phyloP scores from a whole-genome alignment of 1,140 invertebrate genomes.

The Xylocopa sonorina region DNA sequence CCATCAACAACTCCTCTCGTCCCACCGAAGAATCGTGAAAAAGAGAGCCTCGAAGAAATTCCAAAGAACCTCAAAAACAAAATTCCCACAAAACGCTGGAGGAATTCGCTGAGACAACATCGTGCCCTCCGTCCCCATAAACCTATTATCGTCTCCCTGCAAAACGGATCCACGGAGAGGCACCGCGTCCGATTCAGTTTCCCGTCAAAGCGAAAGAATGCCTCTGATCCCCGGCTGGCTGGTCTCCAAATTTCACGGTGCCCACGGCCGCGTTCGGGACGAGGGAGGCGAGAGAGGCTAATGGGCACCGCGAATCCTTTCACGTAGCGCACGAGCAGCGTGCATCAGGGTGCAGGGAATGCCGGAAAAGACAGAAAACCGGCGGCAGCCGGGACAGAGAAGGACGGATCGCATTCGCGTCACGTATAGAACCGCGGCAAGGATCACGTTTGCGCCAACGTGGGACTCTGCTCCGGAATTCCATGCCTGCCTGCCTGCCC shows the following conservation, averaged over 20 bases:
- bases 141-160: background rate
- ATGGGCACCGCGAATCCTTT: background rate
- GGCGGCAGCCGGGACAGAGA: background rate
- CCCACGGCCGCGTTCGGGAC: too few relatives aligned
- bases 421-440: conserved; percentile 46
- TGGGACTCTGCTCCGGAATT: conserved; percentile 55
- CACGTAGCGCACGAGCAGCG: conserved; percentile 16
- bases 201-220: background rate
- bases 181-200: background rate
- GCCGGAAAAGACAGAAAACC: conserved; percentile 48
- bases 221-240: conserved; percentile 1
- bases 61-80: background rate
- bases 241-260: background rate
- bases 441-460: conserved; percentile 45
- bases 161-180: background rate
- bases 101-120: background rate
- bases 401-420: conserved; percentile 43
- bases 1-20: too few relatives aligned
- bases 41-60: too few relatives aligned
- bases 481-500: conserved; percentile 43
- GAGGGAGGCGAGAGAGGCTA: background rate
- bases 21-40: too few relatives aligned
- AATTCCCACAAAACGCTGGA: background rate
- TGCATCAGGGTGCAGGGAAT: conserved; percentile 12
- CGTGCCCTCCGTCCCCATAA: background rate